Evolutionary conservation across 2,113 vertebrate species (phyloP), one percentile per base, ranked within the genome.

Genomic region (Nothocercus julius): DNA sequence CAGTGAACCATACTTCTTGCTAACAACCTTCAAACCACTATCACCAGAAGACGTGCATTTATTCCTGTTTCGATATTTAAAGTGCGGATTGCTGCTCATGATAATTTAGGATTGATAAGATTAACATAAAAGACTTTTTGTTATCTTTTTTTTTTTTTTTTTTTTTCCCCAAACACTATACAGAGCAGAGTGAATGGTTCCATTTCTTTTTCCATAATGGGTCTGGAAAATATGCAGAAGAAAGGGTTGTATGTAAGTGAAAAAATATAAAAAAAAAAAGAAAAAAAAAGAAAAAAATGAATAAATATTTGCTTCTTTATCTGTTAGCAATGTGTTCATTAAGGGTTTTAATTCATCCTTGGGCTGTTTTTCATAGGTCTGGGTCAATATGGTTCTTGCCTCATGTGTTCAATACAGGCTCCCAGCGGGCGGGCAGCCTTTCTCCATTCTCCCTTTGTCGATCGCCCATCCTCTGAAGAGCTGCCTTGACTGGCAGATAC

Each of bases 11-110:
- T 5, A 13, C 67, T 66, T 25, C 8, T 5, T 34, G 30, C 62
- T 51, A 30, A 63, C 40, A 72, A 93, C 14, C 32, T 68, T 86
- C 28, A 4, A 16, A 58, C 67, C 66, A 27, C 44, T 77, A 24
- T 10, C 64, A 19, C 24, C 28, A 0, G 0, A 79, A 74, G 1
- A 2, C 1, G 7, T 25, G 9, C 22, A 45, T 51, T 86, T 68
- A 61, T 11, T 59, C 72, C 28, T 59, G 15, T 69, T 90, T 45
- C 59, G 74, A 13, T 53, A 85, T 63, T 67, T 88, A 22, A 22
- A 40, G 12, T 12, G 32, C 32, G 68, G 21, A 10, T 81, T 69
- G 8, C 17, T 59, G 27, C 24, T 70, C 14, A 34, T 51, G 24
- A 81, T 88, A 68, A 85, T 34, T 76, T 0, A 83, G 49, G 40